These are phyloP conservation scores for Zaprionus obscuricornis DNA, from an alignment of 2,888 invertebrate genomes.

Conservation along the genomic window DNA sequence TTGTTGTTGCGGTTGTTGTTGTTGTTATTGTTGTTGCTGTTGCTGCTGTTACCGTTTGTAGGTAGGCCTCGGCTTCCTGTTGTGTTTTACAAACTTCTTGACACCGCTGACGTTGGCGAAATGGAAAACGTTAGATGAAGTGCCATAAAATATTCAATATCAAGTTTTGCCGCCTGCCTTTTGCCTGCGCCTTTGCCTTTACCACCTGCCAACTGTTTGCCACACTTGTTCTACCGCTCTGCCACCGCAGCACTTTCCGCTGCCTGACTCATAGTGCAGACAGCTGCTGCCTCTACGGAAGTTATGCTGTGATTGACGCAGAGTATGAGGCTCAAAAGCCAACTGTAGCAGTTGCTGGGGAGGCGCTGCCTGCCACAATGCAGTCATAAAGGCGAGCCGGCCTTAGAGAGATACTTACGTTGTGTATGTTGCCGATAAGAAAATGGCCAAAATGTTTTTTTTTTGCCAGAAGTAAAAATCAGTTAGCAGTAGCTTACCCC, in stretches of 20 bases:
- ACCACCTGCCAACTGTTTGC: too few species aligned
- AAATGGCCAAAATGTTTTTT: too few species aligned
- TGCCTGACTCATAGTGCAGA: slow-evolving; percentile 33
- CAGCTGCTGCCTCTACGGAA: slow-evolving; percentile 38
- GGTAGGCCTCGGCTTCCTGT: slow-evolving; percentile 72
- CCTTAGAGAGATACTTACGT: slow-evolving; percentile 31
- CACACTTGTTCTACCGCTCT: too few species aligned
- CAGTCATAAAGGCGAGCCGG: slow-evolving; percentile 57
- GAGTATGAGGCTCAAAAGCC: background rate
- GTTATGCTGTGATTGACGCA: slow-evolving; percentile 35
- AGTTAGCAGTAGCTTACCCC: too few species aligned
- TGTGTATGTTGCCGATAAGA: too few species aligned
- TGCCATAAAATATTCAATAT: slow-evolving; percentile 76
- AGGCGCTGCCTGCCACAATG: slow-evolving; percentile 45
- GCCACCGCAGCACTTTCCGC: background rate
- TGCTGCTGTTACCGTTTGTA: slow-evolving; percentile 20
- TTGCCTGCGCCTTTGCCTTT: background rate
- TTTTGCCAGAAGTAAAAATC: too few species aligned
- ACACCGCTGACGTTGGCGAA: slow-evolving; percentile 69
- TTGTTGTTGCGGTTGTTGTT: slow-evolving; percentile 25
- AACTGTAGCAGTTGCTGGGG: background rate
- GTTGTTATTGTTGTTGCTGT: slow-evolving; percentile 23
- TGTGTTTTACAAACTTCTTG: slow-evolving; percentile 72
- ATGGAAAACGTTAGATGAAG: slow-evolving; percentile 76
- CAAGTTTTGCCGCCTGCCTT: slow-evolving; percentile 50